Conservation (phyloP, 2,888 invertebrate species). For the Steinernema hermaphroditum region DNA sequence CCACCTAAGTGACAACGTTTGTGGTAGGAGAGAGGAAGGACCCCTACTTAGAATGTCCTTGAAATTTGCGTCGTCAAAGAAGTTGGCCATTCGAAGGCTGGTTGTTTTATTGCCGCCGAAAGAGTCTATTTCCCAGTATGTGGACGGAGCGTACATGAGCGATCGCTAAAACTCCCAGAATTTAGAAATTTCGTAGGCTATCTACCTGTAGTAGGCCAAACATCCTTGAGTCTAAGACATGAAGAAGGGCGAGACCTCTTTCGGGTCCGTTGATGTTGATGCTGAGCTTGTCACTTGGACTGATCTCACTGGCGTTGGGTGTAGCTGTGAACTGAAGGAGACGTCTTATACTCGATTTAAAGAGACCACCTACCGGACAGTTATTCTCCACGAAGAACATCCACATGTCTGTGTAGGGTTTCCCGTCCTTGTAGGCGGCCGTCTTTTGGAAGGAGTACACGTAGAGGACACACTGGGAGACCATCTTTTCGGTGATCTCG, state of each 20-base stretch:
- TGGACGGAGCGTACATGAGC: not conserved
- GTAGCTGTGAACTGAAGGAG: not conserved
- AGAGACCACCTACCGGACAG: conserved; percentile 33
- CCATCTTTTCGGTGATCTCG: conserved; percentile 33
- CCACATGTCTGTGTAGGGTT: conserved; percentile 38
- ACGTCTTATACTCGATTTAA: not conserved
- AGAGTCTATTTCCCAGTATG: not conserved
- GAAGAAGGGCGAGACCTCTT: conserved; percentile 1
- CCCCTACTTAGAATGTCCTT: not conserved
- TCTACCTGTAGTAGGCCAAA: not conserved
- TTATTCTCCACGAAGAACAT: conserved; percentile 43
- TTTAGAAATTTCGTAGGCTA: not conserved
- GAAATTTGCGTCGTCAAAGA: not conserved
- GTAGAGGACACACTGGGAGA: conserved; percentile 43
- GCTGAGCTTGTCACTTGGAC: not conserved
- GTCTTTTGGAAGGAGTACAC: conserved; percentile 37
- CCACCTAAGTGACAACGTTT: too few species aligned
- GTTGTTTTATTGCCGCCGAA: not conserved
- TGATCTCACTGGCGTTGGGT: not conserved
- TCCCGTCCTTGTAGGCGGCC: not conserved
- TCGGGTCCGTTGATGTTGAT: not conserved
- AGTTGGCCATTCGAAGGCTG: not conserved
- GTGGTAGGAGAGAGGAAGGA: too few species aligned
- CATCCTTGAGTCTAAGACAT: not conserved
- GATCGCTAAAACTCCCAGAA: not conserved